Evolutionary conservation across 2,888 invertebrate species (phyloP).

Genomic region (Drosophila pegasa): DNA sequence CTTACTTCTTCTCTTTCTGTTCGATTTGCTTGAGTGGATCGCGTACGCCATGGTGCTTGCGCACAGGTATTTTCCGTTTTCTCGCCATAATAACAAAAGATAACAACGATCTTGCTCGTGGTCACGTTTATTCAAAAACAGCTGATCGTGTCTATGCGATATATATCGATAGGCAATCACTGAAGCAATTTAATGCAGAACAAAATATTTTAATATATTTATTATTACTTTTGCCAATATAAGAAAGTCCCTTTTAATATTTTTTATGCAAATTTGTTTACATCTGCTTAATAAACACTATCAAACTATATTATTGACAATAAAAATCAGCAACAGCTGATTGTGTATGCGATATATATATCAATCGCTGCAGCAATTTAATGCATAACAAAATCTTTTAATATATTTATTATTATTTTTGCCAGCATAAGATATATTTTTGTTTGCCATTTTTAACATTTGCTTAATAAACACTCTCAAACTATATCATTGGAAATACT

Average conservation of each 20-base stretch:
- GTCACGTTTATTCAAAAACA: slow-evolving; percentile 52
- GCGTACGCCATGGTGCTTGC: slow-evolving; percentile 91
- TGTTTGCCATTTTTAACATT: too few species aligned
- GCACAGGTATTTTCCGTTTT: slow-evolving; percentile 91
- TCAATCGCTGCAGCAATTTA: neutral
- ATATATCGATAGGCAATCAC: neutral
- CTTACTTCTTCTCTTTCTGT: slow-evolving; percentile 86
- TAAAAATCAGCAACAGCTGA: slow-evolving; percentile 48
- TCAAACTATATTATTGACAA: too few species aligned
- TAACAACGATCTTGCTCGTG: slow-evolving; percentile 23
- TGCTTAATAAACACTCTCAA: neutral
- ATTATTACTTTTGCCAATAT: too few species aligned
- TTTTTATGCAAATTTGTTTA: too few species aligned
- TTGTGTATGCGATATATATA: slow-evolving; percentile 1
- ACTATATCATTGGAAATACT: too few species aligned
- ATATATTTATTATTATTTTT: too few species aligned
- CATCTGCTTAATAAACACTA: too few species aligned
- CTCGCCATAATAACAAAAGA: slow-evolving; percentile 85
- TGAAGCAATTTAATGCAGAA: neutral
- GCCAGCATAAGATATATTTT: rapidly evolving
- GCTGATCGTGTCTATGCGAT: slow-evolving; percentile 25
- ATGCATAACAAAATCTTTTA: neutral
- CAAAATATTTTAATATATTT: neutral
- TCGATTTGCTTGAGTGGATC: slow-evolving; percentile 90
- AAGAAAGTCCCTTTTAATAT: too few species aligned